Evolutionary conservation across 2,113 vertebrate species (phyloP), one percentile per base, ranked within the genome.

Genomic region (Chelonoidis abingdonii): DNA sequence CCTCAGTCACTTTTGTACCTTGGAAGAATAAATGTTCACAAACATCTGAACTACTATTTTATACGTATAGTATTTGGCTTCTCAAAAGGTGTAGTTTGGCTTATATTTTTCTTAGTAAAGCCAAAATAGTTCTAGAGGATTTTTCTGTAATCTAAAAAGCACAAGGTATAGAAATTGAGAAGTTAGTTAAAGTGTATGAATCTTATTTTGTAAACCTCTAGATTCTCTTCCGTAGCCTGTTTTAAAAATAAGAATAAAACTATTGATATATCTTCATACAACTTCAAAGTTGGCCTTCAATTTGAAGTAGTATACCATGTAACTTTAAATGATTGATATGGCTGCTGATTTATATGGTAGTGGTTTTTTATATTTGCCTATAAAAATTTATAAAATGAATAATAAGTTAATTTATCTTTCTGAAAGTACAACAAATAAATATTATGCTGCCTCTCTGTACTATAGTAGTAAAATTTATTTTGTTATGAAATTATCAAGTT

Each of bases 131-230:
- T 88, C 35, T 72, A 21, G n/a, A 72, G 9, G 65, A 72, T 38
- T 72, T 72, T 72, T 72, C 65, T 72, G 17, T 38, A 38, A 72
- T 38, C n/a, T 72, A 38, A 72, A 72, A 72, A 72, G n/a, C 65
- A 38, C 65, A 38, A 72, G 65, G 17, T 38, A n/a, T n/a, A 72
- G 35, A 72, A n/a, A 38, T n/a, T 65, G 9, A 72, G 65, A 72
- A 22, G n/a, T 38, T 21, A 72, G 38, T 72, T 41, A 83, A 88
- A 86, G 89, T 93, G 83, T 56, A 95, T 91, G 86, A 94, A 90
- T 93, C 83, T 11, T 92, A 88, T 87, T 92, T 89, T 88, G 78
- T 90, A 31, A 93, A 52, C 13, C 57, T 79, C 89, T 94, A 65
- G 76, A 90, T 94, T 85, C 76, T 53, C 22, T 91, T 31, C 90